Evolutionary conservation across 1,140 invertebrate species (phyloP).

Genomic region (Atta colombica): DNA sequence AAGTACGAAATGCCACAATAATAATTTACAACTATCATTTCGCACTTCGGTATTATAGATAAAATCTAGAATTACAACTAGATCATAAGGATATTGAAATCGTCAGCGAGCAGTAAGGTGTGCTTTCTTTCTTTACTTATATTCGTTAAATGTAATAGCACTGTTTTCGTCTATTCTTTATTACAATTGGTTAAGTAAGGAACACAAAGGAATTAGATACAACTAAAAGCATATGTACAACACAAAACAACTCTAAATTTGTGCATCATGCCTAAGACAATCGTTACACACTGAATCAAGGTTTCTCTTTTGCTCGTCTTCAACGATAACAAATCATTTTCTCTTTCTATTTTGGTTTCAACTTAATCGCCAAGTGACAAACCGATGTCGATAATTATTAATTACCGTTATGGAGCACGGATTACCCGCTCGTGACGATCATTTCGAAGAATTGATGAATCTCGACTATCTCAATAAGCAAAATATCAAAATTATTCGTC

Average conservation of each 20-base stretch:
- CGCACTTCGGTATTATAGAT: constrained; percentile 29
- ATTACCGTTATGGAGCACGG: constrained; percentile 56
- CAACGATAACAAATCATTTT: constrained; percentile 2
- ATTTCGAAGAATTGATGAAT: constrained; percentile 64
- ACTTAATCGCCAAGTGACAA: constrained; percentile 10
- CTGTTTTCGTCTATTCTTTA: constrained; percentile 8
- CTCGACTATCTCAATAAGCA: constrained; percentile 31
- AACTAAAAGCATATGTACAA: not conserved
- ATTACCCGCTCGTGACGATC: constrained; percentile 70
- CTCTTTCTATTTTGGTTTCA: not conserved
- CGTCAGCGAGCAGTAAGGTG: constrained; percentile 50
- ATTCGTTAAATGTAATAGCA: not conserved
- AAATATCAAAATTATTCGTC: constrained; percentile 73
- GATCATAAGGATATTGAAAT: constrained; percentile 27
- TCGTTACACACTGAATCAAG: constrained; percentile 1
- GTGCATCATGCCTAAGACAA: not conserved
- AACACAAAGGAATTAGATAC: constrained; percentile 13
- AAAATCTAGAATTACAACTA: constrained; percentile 6
- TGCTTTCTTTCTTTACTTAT: not conserved
- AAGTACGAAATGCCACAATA: constrained; percentile 28
- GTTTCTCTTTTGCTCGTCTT: not conserved
- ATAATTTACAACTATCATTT: constrained; percentile 46
- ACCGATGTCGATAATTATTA: constrained; percentile 16
- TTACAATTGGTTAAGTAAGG: not conserved
- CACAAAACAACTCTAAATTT: constrained; percentile 12